phyloP scores from a whole-genome alignment of 2,888 invertebrate species.

The Pseudoips prasinana region DNA sequence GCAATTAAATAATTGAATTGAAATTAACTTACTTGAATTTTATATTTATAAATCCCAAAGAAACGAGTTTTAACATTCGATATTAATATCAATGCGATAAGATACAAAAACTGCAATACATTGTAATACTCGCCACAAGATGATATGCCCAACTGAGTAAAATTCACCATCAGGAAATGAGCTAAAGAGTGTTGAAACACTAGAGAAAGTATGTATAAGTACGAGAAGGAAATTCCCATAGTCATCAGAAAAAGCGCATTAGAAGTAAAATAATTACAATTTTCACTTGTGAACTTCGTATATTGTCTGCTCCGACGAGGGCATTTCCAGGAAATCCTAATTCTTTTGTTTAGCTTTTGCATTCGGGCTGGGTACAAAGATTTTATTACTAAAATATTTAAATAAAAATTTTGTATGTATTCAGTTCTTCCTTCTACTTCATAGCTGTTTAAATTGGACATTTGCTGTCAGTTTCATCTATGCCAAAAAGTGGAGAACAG shows the following conservation, averaged over 20 bases:
- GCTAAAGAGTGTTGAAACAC: slow-evolving; percentile 7
- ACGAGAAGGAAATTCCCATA: slow-evolving; percentile 12
- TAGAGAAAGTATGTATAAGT: slow-evolving; percentile 7
- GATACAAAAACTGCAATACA: slow-evolving; percentile 9
- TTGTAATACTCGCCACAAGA: slow-evolving; percentile 8
- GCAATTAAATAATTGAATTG: no score
- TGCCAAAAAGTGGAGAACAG: no score
- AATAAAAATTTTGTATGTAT: no score
- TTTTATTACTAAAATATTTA: no score
- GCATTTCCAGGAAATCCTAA: slow-evolving; percentile 7
- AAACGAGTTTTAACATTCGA: slow-evolving; percentile 1
- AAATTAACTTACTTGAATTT: not conserved
- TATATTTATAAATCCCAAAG: not conserved
- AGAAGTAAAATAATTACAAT: slow-evolving; percentile 3
- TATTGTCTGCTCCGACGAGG: not conserved
- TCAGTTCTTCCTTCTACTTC: no score
- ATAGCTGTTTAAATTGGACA: no score
- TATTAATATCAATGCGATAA: not conserved
- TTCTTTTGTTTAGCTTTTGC: slow-evolving; percentile 2
- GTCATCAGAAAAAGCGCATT: slow-evolving; percentile 6
- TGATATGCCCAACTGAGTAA: slow-evolving; percentile 1
- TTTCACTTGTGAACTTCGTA: not conserved
- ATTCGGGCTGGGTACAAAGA: no score
- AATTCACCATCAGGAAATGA: slow-evolving; percentile 5
- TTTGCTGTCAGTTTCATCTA: no score